Evolutionary conservation across 2,888 invertebrate genomes (phyloP).

Genomic region (Synergus japonicus): DNA sequence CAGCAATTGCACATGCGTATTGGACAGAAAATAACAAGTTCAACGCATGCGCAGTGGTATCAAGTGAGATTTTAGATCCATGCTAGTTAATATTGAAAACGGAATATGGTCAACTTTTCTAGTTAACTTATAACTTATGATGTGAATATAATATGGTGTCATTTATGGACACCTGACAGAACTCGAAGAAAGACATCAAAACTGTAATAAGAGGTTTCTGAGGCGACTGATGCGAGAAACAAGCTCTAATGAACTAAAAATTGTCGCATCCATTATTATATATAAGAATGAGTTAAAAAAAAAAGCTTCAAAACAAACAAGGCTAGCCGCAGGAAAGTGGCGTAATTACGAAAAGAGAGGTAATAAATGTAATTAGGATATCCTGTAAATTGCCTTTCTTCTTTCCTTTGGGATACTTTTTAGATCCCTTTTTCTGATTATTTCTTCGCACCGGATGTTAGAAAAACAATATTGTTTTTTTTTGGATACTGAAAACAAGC

Average conservation of each 20-base stretch:
- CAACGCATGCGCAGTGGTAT: too few species aligned
- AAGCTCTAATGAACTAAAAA: not conserved
- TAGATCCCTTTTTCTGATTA: not conserved
- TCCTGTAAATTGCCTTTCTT: not conserved
- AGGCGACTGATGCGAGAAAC: not conserved
- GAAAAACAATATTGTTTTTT: not conserved
- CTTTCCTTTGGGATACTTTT: not conserved
- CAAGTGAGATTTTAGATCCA: too few species aligned
- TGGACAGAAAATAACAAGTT: too few species aligned
- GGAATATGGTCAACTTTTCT: not conserved
- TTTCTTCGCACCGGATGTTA: not conserved
- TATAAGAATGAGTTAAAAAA: not conserved
- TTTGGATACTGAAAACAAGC: too few species aligned
- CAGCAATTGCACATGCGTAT: too few species aligned
- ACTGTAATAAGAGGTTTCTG: not conserved
- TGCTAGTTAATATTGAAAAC: too few species aligned
- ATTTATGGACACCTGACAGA: not conserved
- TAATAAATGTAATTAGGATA: not conserved
- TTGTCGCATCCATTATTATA: not conserved
- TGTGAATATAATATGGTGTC: not conserved
- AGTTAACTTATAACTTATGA: not conserved
- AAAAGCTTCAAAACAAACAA: not conserved
- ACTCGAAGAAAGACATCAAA: not conserved
- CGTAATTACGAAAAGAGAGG: not conserved
- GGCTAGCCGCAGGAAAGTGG: not conserved